phyloP scores from a whole-genome alignment of 2,888 invertebrate species.

The Patella depressa region DNA sequence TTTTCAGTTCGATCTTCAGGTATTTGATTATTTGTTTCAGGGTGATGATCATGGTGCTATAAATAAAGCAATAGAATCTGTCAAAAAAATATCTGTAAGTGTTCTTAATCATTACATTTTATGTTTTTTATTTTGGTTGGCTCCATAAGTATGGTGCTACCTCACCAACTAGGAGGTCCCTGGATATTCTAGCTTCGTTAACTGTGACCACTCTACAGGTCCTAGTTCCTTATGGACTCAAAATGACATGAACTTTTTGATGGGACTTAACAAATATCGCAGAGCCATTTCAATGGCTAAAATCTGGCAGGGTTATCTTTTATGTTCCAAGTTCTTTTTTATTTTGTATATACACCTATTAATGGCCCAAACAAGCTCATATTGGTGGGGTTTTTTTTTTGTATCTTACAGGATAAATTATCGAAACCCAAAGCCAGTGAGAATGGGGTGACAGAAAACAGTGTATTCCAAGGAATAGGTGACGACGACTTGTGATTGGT shows the following conservation, averaged over 20 bases:
- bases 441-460: conserved; percentile 45
- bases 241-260: too few species aligned
- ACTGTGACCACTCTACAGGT: too few species aligned
- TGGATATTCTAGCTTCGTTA: too few species aligned
- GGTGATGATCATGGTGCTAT: conserved; percentile 44
- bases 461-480: conserved; percentile 91
- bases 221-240: too few species aligned
- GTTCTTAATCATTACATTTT: neutral
- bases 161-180: too few species aligned
- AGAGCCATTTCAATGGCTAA: neutral
- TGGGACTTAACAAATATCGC: too few species aligned
- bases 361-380: too few species aligned
- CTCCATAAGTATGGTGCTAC: too few species aligned
- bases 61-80: conserved; percentile 45
- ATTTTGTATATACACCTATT: too few species aligned
- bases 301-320: neutral
- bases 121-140: too few species aligned
- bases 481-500: conserved; percentile 82
- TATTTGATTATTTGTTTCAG: conserved; percentile 20
- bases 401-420: conserved; percentile 36
- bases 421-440: conserved; percentile 27
- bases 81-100: conserved; percentile 45
- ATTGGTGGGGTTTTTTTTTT: conserved; percentile 15
- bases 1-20: neutral
- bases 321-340: too few species aligned